Evolutionary conservation across 2,797 vertebrate species (phyloP).

Genomic region (Manis pentadactyla): DNA sequence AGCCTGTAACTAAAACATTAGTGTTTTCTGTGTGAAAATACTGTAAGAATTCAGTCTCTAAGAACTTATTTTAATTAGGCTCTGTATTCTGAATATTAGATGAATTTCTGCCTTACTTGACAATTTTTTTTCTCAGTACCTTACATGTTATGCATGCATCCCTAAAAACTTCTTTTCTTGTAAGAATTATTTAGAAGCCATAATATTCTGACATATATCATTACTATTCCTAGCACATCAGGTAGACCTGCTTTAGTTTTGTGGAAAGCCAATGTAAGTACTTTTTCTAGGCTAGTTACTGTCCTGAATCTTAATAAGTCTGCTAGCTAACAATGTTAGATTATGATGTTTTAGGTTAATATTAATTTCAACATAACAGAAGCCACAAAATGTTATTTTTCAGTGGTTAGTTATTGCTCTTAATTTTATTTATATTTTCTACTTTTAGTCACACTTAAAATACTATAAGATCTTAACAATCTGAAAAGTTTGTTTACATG

Average conservation of each 20-base stretch:
- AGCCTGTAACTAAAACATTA: not conserved
- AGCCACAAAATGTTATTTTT: not conserved
- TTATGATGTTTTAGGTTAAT: conserved; percentile 56
- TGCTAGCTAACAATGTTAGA: conserved; percentile 45
- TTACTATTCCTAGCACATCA: conserved; percentile 77
- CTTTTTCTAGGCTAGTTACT: conserved; percentile 81
- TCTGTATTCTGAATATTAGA: not conserved
- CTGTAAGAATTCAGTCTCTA: not conserved
- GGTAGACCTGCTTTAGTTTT: conserved; percentile 68
- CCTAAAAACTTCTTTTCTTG: not conserved
- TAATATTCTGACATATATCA: conserved; percentile 49
- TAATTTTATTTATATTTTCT: conserved; percentile 49
- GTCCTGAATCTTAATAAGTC: conserved; percentile 78
- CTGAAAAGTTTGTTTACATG: conserved; percentile 42
- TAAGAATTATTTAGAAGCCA: conserved; percentile 30
- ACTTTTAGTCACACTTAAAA: conserved; percentile 5
- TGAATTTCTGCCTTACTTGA: conserved; percentile 33
- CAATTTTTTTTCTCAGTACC: not conserved
- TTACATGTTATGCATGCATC: not conserved
- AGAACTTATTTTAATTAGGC: conserved; percentile 51
- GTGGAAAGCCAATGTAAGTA: conserved; percentile 61
- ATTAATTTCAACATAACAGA: not conserved
- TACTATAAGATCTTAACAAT: conserved; percentile 18
- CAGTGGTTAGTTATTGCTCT: conserved; percentile 9
- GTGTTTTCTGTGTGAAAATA: conserved; percentile 42